These are phyloP conservation scores for Blastomussa wellsi DNA, from an alignment of 92 coral and sea anemone species.

Conservation along the genomic window DNA sequence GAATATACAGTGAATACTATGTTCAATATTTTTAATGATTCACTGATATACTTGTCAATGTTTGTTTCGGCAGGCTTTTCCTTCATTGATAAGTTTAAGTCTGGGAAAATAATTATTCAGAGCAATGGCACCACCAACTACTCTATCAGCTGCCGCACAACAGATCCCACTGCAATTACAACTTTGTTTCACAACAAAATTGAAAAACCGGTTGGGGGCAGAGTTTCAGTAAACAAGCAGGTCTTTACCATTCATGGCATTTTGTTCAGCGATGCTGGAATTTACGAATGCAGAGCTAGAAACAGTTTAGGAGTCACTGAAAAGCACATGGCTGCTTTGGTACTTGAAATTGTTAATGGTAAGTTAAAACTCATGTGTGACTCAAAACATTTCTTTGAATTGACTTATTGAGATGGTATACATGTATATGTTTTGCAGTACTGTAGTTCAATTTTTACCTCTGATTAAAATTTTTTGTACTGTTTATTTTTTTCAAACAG, in stretches of 20 bases:
- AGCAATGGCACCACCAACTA: background rate
- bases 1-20: background rate
- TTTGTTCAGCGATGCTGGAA: background rate
- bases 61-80: constrained; percentile 1
- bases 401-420: too few relatives aligned
- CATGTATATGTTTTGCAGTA: too few relatives aligned
- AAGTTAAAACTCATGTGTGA: background rate
- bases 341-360: background rate
- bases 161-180: constrained; percentile 19
- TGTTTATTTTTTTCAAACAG: too few relatives aligned
- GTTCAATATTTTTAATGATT: too few relatives aligned
- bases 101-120: background rate
- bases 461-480: too few relatives aligned
- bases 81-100: background rate
- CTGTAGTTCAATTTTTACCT: too few relatives aligned
- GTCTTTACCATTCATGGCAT: constrained; percentile 20
- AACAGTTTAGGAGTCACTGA: background rate
- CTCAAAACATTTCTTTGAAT: background rate
- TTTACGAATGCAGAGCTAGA: background rate
- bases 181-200: background rate
- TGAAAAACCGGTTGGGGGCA: background rate
- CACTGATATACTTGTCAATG: background rate
- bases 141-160: constrained; percentile 28
- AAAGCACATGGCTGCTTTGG: background rate
- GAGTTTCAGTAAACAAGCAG: constrained; percentile 9